A percentile compares a stretch with the other conserved stretches of the same genome.
Evolutionary conservation across 2,113 vertebrate species (phyloP).

Genomic region (Tringa solitaria): DNA sequence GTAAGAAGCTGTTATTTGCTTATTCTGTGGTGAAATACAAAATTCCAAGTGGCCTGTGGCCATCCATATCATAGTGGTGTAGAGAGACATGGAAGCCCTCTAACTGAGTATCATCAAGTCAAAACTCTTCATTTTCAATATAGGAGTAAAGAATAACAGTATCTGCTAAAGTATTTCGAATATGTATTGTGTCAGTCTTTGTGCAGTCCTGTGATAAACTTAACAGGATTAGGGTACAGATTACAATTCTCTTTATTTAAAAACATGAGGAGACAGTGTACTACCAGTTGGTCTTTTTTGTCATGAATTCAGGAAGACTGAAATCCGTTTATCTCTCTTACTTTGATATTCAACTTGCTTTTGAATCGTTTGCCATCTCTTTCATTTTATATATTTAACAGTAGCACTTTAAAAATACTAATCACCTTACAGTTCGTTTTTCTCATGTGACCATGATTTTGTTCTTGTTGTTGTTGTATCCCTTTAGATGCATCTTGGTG

Average conservation of each 20-base stretch:
- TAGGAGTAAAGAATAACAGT: background rate
- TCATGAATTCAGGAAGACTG: background rate
- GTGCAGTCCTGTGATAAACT: background rate
- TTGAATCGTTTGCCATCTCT: background rate
- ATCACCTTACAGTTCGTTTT: background rate
- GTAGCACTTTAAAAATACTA: constrained; percentile 23
- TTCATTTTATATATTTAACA: background rate
- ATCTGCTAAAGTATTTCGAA: background rate
- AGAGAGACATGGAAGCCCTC: background rate
- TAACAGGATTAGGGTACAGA: constrained; percentile 30
- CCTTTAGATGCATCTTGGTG: background rate
- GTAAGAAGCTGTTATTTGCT: background rate
- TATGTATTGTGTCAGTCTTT: background rate
- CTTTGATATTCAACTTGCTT: background rate
- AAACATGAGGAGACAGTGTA: background rate
- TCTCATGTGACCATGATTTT: background rate
- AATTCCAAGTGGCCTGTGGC: background rate
- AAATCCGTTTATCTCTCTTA: constrained; percentile 5
- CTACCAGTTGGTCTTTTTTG: background rate
- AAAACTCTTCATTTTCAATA: background rate
- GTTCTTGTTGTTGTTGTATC: background rate
- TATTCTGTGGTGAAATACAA: background rate
- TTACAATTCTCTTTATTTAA: background rate
- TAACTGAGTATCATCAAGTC: background rate
- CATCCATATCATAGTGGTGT: background rate